phyloP scores from a whole-genome alignment of 1,140 invertebrate species.

The Pseudoatta argentina region DNA sequence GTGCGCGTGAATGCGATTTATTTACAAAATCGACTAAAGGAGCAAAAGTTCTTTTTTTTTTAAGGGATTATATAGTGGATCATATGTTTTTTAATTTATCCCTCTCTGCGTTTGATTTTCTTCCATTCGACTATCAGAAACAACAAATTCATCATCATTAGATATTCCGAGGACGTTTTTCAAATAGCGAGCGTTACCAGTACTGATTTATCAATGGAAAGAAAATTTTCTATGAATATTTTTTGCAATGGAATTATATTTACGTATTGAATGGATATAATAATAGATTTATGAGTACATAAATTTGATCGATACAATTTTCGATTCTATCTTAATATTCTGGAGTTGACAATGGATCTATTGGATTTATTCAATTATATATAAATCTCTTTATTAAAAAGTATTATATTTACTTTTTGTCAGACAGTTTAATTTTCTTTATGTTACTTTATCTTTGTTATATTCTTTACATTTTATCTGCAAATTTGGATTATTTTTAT shows the following conservation, averaged over 20 bases:
- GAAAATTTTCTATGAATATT: background rate
- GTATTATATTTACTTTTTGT: no score
- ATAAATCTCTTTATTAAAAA: no score
- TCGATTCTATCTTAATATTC: background rate
- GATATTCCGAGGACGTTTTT: background rate
- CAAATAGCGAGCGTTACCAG: background rate
- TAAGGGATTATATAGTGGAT: conserved; percentile 55
- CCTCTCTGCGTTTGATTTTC: conserved; percentile 1
- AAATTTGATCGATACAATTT: background rate
- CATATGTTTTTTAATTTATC: conserved; percentile 82
- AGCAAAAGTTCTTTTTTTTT: conserved; percentile 77
- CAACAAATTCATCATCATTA: conserved; percentile 3
- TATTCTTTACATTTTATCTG: no score
- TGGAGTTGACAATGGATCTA: no score
- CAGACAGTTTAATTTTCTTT: no score
- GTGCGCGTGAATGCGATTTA: conserved; percentile 71
- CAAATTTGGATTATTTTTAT: no score
- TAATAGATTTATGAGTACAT: background rate
- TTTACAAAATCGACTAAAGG: conserved; percentile 83
- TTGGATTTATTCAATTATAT: no score
- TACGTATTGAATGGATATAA: background rate
- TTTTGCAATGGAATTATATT: conserved; percentile 11
- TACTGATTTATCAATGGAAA: background rate
- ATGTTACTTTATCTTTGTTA: no score
- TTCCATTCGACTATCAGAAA: background rate